Percentiles rank a stretch among this genome's conserved stretches.
Conservation (phyloP, 1,140 invertebrate genomes). For the Diplogasteroides magnus region DNA sequence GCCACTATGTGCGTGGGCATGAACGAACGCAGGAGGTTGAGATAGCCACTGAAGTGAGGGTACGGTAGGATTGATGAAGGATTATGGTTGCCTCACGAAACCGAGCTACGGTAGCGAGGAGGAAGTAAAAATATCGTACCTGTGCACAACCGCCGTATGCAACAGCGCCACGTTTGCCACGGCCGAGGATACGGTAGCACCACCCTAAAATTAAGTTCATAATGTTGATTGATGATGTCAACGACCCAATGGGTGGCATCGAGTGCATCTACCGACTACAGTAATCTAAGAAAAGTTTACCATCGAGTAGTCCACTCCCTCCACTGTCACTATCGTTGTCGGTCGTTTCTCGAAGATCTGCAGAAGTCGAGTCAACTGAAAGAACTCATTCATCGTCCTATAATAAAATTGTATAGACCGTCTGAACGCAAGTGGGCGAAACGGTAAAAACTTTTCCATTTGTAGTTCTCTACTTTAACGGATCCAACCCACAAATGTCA, state of each 20-base stretch:
- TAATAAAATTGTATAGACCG: no score
- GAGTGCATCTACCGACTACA: no score
- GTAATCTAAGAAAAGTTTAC: no score
- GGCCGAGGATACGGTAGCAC: neutral
- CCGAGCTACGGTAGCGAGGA: no score
- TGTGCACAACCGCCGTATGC: neutral
- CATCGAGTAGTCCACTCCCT: neutral
- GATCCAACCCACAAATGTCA: neutral
- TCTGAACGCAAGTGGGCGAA: no score
- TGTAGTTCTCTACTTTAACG: neutral
- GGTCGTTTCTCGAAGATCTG: neutral
- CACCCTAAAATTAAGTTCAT: no score
- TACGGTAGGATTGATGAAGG: no score
- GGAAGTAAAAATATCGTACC: no score
- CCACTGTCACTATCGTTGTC: neutral
- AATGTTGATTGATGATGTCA: no score
- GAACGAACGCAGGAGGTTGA: neutral
- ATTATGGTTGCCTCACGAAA: no score
- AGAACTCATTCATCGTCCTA: neutral
- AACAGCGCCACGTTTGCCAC: neutral
- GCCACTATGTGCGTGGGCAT: neutral
- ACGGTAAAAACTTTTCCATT: no score
- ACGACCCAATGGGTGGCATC: no score
- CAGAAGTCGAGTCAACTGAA: neutral
- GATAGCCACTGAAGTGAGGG: neutral